phyloP scores from a whole-genome alignment of 1,140 invertebrate genomes.

The Carcinoscorpius rotundicauda region DNA sequence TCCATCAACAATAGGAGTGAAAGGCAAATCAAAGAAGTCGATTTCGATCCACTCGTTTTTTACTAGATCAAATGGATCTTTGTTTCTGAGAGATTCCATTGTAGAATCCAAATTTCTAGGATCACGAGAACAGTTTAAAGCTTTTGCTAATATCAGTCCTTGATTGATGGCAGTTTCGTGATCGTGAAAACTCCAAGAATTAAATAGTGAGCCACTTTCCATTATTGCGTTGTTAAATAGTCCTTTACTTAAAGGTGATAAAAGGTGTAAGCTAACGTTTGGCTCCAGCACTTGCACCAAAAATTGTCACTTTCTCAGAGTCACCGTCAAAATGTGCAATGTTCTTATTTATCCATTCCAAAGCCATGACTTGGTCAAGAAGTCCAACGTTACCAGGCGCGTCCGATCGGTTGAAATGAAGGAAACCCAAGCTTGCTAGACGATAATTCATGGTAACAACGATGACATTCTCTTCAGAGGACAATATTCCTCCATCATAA shows the following conservation, averaged over 20 bases:
- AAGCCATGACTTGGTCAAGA: constrained; percentile 22
- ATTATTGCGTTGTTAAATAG: constrained; percentile 33
- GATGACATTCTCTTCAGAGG: constrained; percentile 49
- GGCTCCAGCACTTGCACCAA: constrained; percentile 39
- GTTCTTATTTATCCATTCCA: constrained; percentile 24
- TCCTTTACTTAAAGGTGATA: constrained; percentile 26
- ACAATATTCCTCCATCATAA: constrained; percentile 47
- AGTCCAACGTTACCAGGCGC: constrained; percentile 28
- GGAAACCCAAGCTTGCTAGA: constrained; percentile 57
- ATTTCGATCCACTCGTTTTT: no score
- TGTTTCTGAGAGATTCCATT: no score
- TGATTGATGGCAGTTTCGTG: neutral
- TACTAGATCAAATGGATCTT: no score
- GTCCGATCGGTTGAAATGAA: constrained; percentile 50
- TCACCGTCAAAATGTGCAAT: constrained; percentile 25
- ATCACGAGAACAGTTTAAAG: neutral
- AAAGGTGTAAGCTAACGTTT: constrained; percentile 29
- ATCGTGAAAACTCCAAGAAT: neutral
- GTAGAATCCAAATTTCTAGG: neutral
- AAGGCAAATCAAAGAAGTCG: no score
- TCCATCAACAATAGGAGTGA: no score
- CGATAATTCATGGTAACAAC: constrained; percentile 58
- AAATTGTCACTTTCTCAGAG: constrained; percentile 35
- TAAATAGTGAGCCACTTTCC: constrained; percentile 16
- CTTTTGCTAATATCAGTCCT: neutral